Evolutionary conservation across 2,797 vertebrate species (phyloP).

Genomic region (Orestias chungarensis): DNA sequence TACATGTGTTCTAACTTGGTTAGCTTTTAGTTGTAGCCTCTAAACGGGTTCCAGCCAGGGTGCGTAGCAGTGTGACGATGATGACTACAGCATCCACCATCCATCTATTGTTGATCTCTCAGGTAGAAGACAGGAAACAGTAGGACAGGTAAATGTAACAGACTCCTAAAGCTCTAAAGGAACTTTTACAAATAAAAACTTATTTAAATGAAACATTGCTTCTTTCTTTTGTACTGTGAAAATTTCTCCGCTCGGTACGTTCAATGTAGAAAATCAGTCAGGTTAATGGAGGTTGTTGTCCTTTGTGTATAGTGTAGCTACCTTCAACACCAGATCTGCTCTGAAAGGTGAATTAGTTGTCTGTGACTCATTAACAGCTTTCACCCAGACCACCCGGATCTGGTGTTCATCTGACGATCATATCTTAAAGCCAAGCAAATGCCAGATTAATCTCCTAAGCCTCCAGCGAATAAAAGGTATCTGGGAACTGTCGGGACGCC

Average conservation of each 20-base stretch:
- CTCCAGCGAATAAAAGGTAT: constrained; percentile 1
- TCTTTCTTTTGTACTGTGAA: not conserved
- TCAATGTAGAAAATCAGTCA: not conserved
- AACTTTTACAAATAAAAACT: not conserved
- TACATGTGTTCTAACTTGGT: too few relatives aligned
- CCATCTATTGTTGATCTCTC: not conserved
- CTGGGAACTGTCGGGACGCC: not conserved
- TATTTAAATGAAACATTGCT: not conserved
- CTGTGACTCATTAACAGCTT: constrained; percentile 36
- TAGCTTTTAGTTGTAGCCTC: too few relatives aligned
- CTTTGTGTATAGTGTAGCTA: not conserved
- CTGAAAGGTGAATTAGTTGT: constrained; percentile 31
- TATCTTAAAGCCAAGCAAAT: constrained; percentile 36
- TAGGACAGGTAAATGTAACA: too few relatives aligned
- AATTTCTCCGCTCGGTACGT: not conserved
- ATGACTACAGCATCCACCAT: constrained; percentile 8
- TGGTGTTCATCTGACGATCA: constrained; percentile 19
- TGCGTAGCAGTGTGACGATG: too few relatives aligned
- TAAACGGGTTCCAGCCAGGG: too few relatives aligned
- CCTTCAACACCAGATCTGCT: too few relatives aligned
- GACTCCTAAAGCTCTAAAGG: not conserved
- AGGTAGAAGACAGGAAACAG: too few relatives aligned
- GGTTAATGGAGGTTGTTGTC: not conserved
- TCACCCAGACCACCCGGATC: not conserved
- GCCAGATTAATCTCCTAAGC: constrained; percentile 19